These are phyloP conservation scores for Megaleporinus macrocephalus DNA, from an alignment of 2,113 vertebrate species.

Conservation along the genomic window DNA sequence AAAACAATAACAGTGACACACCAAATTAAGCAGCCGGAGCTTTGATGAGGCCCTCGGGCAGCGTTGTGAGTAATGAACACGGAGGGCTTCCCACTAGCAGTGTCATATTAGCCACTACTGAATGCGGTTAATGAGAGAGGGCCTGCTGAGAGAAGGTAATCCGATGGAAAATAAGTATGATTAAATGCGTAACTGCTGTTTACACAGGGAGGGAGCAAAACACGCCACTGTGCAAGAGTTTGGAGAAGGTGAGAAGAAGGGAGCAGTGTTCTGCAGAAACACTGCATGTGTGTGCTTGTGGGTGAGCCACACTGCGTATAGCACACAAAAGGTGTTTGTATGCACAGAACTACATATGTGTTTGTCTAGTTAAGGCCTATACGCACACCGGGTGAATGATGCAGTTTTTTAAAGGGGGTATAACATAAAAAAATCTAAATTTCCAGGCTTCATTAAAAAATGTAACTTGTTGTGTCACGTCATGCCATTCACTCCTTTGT, in stretches of 20 bases:
- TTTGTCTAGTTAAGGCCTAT: no score
- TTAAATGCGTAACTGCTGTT: slow-evolving; percentile 31
- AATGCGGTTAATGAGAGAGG: slow-evolving; percentile 3
- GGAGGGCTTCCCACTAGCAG: slow-evolving; percentile 3
- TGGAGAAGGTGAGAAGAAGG: not conserved
- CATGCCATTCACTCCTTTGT: no score
- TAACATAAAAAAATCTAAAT: no score
- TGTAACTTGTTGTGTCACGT: no score
- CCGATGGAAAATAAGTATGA: slow-evolving; percentile 27
- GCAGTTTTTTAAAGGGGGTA: no score
- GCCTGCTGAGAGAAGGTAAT: slow-evolving; percentile 22
- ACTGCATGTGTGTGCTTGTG: not conserved
- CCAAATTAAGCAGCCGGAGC: not conserved
- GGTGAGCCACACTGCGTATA: no score
- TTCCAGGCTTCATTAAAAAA: no score
- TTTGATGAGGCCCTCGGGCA: not conserved
- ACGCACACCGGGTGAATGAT: no score
- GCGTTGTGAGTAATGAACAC: not conserved
- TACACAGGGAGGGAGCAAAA: slow-evolving; percentile 39
- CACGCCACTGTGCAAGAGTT: not conserved
- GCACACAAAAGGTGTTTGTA: not conserved
- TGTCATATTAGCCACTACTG: not conserved
- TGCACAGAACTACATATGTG: not conserved
- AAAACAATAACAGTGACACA: slow-evolving; percentile 12
- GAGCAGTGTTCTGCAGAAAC: not conserved